Evolutionary conservation across 2,888 invertebrate species (phyloP), one percentile per base, ranked within the genome.

Genomic region (Dryadula phaetusa): DNA sequence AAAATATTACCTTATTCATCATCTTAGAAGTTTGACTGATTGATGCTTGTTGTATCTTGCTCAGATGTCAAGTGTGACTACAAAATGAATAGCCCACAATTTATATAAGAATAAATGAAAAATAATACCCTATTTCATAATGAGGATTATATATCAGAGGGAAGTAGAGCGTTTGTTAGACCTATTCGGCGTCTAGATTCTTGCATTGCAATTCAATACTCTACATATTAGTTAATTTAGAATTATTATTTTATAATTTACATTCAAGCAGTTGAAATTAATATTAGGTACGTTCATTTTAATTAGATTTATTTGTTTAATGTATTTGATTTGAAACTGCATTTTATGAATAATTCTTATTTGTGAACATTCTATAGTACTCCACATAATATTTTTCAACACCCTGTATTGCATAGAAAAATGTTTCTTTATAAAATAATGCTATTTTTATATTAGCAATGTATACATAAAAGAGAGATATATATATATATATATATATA

Each of bases 81-180:
- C 72, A 58, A 60, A 73, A 74, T 65, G 60, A 75, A 75, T 73
- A 76, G 74, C 73, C 71, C 71, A 70, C 79, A 85, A 83, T 90
- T 89, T 92, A 92, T 92, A 92, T 87, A 77, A 81, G 79, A 82
- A 79, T 76, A 83, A 82, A 81, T 87, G 90, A 84, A 91, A 92
- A 88, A 79, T 77, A 83, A 92, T 87, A 86, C 85, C 70, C 25
- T 62, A 76, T 82, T 85, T 80, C 82, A 86, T 81, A 92, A 92
- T 77, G 77, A 67, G 74, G 88, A 85, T 92, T 76, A 49, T 61
- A 75, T 88, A 77, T 76, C 84, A 62, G 76, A 77, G 75, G 71
- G 78, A 83, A 88, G 79, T 84, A 78, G 85, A 88, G 82, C 85
- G 79, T 74, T 76, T 79, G 82, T 75, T 74, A 65, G 73, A 75